Conservation (phyloP, 2,113 vertebrate genomes). For the Plecturocebus donacophilus region DNA sequence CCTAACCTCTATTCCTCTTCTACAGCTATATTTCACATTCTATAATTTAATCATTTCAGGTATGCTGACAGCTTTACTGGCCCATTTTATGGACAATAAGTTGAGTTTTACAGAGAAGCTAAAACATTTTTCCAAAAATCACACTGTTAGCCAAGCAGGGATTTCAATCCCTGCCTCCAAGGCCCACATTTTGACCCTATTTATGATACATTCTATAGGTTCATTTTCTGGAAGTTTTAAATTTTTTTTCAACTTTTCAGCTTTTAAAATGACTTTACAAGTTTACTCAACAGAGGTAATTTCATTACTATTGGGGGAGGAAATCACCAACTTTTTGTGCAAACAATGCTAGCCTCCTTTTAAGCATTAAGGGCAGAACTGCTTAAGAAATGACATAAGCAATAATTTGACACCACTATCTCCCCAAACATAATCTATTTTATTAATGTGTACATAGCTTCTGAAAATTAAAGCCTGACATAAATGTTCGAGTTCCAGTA, state of each 20-base stretch:
- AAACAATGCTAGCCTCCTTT: conserved; percentile 93
- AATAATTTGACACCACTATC: conserved; percentile 88
- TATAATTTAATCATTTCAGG: neutral
- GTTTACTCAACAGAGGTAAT: conserved; percentile 90
- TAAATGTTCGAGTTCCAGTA: conserved; percentile 86
- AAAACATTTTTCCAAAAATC: conserved; percentile 14
- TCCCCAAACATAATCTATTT: conserved; percentile 90
- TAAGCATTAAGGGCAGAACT: conserved; percentile 89
- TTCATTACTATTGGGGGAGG: conserved; percentile 89
- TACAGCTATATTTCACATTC: neutral
- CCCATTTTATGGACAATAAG: neutral
- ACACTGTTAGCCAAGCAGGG: neutral
- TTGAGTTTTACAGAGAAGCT: neutral
- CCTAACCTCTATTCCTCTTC: neutral
- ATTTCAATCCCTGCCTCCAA: neutral
- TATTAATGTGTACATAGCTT: conserved; percentile 88
- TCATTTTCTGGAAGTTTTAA: conserved; percentile 56
- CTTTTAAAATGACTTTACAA: conserved; percentile 91
- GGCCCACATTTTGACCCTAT: neutral
- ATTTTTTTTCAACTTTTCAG: conserved; percentile 86
- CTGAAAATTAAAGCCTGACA: conserved; percentile 90
- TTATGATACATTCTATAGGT: neutral
- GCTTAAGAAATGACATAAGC: conserved; percentile 90
- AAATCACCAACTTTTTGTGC: conserved; percentile 92
- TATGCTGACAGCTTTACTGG: neutral